phyloP scores from a whole-genome alignment of 2,113 vertebrate species.

The Pleuronectes platessa region DNA sequence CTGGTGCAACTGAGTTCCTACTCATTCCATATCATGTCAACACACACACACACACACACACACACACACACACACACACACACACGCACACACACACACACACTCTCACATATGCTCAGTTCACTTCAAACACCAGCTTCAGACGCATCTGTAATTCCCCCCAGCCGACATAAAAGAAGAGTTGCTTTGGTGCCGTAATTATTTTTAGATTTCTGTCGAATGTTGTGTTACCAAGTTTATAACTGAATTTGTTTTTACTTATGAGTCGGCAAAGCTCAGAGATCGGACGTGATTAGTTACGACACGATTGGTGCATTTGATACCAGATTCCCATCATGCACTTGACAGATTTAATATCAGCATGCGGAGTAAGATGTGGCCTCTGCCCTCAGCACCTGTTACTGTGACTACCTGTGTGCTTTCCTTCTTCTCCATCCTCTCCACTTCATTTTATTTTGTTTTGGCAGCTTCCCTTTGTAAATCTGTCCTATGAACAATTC shows the following conservation, averaged over 20 bases:
- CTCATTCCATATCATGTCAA: conserved; percentile 1
- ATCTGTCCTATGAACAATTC: not conserved
- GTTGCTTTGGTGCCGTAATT: not conserved
- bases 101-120: not conserved
- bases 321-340: conserved; percentile 32
- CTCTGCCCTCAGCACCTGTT: conserved; percentile 50
- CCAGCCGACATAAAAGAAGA: conserved; percentile 5
- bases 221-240: not conserved
- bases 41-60: not conserved
- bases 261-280: not conserved
- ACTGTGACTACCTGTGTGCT: conserved; percentile 15
- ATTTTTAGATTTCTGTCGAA: too few relatives aligned
- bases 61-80: not conserved
- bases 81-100: not conserved
- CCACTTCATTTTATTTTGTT: not conserved
- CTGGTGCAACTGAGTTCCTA: conserved; percentile 40
- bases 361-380: conserved; percentile 30
- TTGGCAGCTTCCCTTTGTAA: not conserved
- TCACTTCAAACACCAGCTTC: not conserved
- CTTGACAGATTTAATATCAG: conserved; percentile 37
- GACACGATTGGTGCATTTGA: conserved; percentile 17
- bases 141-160: not conserved
- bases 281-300: conserved; percentile 13
- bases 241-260: not conserved
- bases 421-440: conserved; percentile 2